A percentile compares a stretch with the other conserved stretches of the same genome.
Evolutionary conservation across 2,113 vertebrate genomes (phyloP).

Genomic region (Peucedramus taeniatus): DNA sequence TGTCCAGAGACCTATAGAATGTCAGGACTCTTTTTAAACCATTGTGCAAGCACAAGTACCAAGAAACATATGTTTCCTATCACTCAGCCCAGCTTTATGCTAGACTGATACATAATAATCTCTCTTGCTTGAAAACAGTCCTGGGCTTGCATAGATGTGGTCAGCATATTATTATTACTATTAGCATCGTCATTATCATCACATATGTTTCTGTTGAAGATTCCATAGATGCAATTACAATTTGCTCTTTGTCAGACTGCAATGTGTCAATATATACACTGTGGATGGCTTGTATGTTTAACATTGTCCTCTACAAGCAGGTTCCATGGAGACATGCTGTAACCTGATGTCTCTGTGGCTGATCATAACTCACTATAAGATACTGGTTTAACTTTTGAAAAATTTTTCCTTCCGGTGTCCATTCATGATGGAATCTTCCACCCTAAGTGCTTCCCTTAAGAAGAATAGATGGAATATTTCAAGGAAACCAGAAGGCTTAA

Average conservation of each 20-base stretch:
- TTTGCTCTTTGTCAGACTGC: neutral
- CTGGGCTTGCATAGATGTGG: neutral
- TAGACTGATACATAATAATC: neutral
- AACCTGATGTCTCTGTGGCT: neutral
- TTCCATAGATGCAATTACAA: neutral
- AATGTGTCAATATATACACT: neutral
- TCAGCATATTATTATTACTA: neutral
- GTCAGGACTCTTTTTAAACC: conserved; percentile 51
- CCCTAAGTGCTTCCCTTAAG: neutral
- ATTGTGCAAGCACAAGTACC: conserved; percentile 44
- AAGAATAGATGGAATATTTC: neutral
- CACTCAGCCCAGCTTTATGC: conserved; percentile 13
- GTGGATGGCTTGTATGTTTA: neutral
- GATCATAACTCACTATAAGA: neutral
- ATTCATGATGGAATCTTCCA: neutral
- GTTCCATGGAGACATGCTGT: neutral
- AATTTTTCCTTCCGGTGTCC: neutral
- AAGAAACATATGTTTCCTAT: conserved; percentile 73
- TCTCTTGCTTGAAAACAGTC: neutral
- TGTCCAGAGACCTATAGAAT: conserved; percentile 64
- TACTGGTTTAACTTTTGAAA: neutral
- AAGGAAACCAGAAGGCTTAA: neutral
- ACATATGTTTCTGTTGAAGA: neutral
- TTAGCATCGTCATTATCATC: neutral
- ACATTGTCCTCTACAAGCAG: neutral